These are phyloP conservation scores for Schrankia costaestrigalis DNA, from an alignment of 2,888 invertebrate species.

Conservation along the genomic window DNA sequence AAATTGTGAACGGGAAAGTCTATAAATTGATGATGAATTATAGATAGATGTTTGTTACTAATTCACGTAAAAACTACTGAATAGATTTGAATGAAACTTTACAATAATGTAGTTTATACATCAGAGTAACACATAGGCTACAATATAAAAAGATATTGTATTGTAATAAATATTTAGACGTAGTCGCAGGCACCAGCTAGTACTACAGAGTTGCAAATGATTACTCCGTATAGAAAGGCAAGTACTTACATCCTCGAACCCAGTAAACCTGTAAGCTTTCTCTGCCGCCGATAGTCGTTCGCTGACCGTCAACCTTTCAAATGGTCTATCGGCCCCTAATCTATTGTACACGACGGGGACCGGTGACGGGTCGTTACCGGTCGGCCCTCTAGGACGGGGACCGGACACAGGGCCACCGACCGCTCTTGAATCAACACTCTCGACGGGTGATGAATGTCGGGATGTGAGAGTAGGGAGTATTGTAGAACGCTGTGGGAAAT, in stretches of 20 bases:
- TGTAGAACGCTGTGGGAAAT: background rate
- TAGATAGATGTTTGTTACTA: too few relatives aligned
- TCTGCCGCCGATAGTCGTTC: constrained; percentile 28
- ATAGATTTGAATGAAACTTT: too few relatives aligned
- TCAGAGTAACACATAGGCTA: too few relatives aligned
- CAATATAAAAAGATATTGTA: too few relatives aligned
- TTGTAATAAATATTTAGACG: too few relatives aligned
- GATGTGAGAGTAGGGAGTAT: constrained; percentile 10
- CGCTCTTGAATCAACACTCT: constrained; percentile 12
- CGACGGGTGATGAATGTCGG: constrained; percentile 20
- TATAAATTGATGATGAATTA: too few relatives aligned
- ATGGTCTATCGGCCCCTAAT: constrained; percentile 11
- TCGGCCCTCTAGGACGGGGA: constrained; percentile 1
- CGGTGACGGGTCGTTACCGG: constrained; percentile 4
- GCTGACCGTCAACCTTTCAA: constrained; percentile 29
- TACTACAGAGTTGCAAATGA: too few relatives aligned
- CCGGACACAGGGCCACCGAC: constrained; percentile 25
- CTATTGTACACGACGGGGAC: background rate
- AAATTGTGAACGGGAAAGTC: too few relatives aligned
- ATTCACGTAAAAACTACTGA: too few relatives aligned
- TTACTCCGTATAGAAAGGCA: background rate
- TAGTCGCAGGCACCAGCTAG: too few relatives aligned
- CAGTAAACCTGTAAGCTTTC: constrained; percentile 26
- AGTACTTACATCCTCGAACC: constrained; percentile 54
- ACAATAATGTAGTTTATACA: too few relatives aligned